Conservation (phyloP, 2,113 vertebrate genomes). For the Chamaea fasciata region DNA sequence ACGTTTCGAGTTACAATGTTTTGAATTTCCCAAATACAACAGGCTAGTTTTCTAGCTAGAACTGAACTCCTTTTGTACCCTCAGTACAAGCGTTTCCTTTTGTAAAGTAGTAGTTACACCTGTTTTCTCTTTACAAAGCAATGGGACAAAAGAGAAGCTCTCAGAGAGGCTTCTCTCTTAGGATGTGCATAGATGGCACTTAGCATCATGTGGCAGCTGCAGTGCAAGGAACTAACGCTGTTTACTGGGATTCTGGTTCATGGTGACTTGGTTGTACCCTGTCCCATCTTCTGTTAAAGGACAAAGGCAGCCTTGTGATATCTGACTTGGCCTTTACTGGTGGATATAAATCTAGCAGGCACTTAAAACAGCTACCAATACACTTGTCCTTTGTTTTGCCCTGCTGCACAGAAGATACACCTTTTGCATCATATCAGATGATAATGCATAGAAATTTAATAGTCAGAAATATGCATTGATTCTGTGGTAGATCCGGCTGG, state of each 20-base stretch:
- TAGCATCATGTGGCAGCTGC: neutral
- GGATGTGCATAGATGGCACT: neutral
- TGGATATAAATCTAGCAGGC: neutral
- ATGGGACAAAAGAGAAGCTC: neutral
- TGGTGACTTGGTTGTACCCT: neutral
- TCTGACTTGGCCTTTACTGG: neutral
- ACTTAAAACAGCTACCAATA: neutral
- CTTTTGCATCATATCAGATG: neutral
- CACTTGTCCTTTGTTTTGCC: neutral
- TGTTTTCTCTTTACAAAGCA: neutral
- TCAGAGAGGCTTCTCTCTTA: neutral
- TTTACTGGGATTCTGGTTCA: neutral
- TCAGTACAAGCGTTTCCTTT: neutral
- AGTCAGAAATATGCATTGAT: neutral
- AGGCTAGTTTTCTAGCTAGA: neutral
- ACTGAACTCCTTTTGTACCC: neutral
- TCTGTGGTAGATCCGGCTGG: neutral
- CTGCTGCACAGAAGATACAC: neutral
- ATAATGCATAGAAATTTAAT: neutral
- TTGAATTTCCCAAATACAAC: neutral
- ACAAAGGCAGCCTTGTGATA: neutral
- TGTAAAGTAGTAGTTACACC: neutral
- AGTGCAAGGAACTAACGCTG: neutral
- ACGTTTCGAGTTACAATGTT: neutral
- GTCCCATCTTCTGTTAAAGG: neutral